Conservation (phyloP, 2,888 invertebrate genomes). For the Rotaria magnacalcarata region DNA sequence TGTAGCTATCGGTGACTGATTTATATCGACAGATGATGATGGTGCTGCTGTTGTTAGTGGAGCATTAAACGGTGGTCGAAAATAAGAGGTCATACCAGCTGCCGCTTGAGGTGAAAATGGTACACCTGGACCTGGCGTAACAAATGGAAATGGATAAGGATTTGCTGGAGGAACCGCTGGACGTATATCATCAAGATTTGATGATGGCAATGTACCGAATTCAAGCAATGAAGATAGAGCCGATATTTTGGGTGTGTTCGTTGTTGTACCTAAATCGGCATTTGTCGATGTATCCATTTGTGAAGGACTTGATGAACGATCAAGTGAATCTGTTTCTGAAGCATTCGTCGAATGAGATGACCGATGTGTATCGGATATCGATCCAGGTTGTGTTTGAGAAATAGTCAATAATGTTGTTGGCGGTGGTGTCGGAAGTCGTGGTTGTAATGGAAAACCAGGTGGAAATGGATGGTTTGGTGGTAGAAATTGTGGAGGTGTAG, state of each 20-base stretch:
- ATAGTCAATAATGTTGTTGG: not conserved
- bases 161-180: not conserved
- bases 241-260: not conserved
- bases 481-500: not conserved
- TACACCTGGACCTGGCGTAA: not conserved
- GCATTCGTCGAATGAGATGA: constrained; percentile 14
- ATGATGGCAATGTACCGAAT: not conserved
- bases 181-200: not conserved
- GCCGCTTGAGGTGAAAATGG: constrained; percentile 17
- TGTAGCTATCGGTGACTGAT: not conserved
- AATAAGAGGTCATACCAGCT: not conserved
- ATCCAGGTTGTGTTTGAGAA: not conserved
- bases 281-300: not conserved
- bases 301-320: not conserved
- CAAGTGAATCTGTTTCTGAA: not conserved
- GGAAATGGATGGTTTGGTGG: not conserved
- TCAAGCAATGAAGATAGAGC: constrained; percentile 24
- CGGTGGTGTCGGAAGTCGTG: not conserved
- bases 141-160: constrained; percentile 26
- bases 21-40: not conserved
- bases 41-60: not conserved
- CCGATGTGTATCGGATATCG: not conserved
- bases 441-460: constrained; percentile 1
- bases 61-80: not conserved
- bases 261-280: not conserved